These are phyloP conservation scores for Tapirus terrestris DNA, from an alignment of 2,113 vertebrate species.

Conservation along the genomic window DNA sequence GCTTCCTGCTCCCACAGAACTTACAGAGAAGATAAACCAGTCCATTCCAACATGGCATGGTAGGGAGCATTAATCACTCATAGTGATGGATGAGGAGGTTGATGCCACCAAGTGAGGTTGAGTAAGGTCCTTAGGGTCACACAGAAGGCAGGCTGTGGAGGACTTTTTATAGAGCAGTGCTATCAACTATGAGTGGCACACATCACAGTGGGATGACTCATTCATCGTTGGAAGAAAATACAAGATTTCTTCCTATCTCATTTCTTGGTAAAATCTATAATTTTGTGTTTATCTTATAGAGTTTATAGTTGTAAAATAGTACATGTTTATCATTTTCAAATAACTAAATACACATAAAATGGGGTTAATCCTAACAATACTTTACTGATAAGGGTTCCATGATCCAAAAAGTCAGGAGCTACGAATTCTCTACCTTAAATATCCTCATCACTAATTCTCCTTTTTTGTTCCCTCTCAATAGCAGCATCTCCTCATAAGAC, in stretches of 20 bases:
- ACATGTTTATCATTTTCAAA: not conserved
- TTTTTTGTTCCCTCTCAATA: not conserved
- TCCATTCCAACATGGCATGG: not conserved
- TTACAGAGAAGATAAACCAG: not conserved
- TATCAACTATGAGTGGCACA: fast-evolving
- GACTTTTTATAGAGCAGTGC: not conserved
- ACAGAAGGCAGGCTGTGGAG: not conserved
- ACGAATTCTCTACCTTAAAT: not conserved
- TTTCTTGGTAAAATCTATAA: not conserved
- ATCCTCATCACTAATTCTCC: not conserved
- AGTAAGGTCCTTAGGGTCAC: not conserved
- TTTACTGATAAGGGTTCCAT: not conserved
- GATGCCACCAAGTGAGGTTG: not conserved
- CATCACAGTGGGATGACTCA: too few relatives aligned
- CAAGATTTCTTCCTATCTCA: not conserved
- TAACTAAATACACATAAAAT: not conserved
- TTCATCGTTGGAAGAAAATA: not conserved
- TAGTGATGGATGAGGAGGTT: not conserved
- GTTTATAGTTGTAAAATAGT: not conserved
- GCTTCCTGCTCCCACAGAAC: too few relatives aligned
- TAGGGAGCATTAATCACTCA: fast-evolving
- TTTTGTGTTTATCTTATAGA: not conserved
- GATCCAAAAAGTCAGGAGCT: not conserved
- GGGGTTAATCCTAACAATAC: not conserved
- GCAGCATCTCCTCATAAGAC: not conserved